These are phyloP conservation scores for Himalopsyche kuldschensis DNA, from an alignment of 2,888 invertebrate genomes.

Conservation along the genomic window DNA sequence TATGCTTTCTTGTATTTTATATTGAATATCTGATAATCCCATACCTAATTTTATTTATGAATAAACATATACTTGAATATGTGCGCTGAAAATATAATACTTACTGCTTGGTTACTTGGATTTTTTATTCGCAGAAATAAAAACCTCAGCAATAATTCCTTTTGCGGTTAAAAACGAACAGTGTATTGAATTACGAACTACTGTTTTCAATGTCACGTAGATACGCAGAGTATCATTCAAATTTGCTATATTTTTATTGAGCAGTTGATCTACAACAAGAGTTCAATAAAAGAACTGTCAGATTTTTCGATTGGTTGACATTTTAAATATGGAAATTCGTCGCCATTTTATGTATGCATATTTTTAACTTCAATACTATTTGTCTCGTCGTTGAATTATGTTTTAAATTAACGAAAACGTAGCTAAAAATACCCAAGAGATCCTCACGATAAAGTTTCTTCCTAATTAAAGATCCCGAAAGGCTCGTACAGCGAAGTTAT, in stretches of 20 bases:
- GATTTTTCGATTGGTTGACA: no score
- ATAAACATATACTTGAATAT: no score
- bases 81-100: no score
- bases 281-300: neutral
- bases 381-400: no score
- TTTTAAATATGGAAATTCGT: no score
- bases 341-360: no score
- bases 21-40: no score
- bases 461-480: neutral
- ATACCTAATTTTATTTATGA: no score
- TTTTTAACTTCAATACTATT: no score
- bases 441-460: neutral
- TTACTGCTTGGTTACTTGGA: no score
- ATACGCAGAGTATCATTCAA: neutral
- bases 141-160: neutral
- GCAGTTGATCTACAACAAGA: neutral
- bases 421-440: neutral
- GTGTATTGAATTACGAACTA: neutral
- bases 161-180: neutral
- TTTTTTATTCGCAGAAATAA: no score
- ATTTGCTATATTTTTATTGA: neutral
- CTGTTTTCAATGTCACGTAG: neutral
- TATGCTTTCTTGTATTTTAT: no score
- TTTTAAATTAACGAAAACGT: neutral
- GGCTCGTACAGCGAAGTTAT: neutral